Base-by-base conservation (phyloP, 23 tunicate genomes). In the Halocynthia aurantium region DNA sequence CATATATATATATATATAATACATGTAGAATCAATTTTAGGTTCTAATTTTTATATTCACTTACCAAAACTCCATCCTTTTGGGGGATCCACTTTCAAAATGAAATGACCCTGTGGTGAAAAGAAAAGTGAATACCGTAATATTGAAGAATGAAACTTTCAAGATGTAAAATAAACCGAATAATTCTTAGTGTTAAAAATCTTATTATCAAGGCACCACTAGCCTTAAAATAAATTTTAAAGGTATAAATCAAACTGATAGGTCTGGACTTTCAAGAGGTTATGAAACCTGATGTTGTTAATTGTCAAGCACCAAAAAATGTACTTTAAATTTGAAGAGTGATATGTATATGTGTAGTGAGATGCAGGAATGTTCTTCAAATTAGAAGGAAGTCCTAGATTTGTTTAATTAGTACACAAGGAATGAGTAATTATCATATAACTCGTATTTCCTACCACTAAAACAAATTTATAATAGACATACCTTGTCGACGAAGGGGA, bases 31-130 rank as follows among this genome's bases (percentile, higher is more conserved):
- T 13, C 10, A 57, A 10, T 57, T 10, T 57, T 57, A 10, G 12
- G 62, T 57, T 57, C 12, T 57, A 2, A 58, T 58, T 58, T 58
- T 58, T 58, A 58, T 58, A n/a, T 58, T 58, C 1, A n/a, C 85
- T 84, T 73, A 92, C 98, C 98, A 82, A 92, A 92, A 9, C 61
- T 72, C 98, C 98, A 92, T 54, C 98, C 98, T 58, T 82, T 53
- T 17, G 98, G 98, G 6, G 98, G 98, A 8, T 82, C 64, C 73
- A 92, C 76, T 60, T 86, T 92, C 75, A 92, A 67, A 17, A 85
- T 50, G 57, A 85, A 86, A 19, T 82, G 77, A 5, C 98, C 98
- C 98, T 92, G 31, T 19, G 44, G 44, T 31, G 44, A 31, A 81
- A 89, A 61, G 54, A 52, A 44, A 44, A 51, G 52, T 68, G 4